Evolutionary conservation across 1,140 invertebrate genomes (phyloP).

Genomic region (Drosophila grimshawi): DNA sequence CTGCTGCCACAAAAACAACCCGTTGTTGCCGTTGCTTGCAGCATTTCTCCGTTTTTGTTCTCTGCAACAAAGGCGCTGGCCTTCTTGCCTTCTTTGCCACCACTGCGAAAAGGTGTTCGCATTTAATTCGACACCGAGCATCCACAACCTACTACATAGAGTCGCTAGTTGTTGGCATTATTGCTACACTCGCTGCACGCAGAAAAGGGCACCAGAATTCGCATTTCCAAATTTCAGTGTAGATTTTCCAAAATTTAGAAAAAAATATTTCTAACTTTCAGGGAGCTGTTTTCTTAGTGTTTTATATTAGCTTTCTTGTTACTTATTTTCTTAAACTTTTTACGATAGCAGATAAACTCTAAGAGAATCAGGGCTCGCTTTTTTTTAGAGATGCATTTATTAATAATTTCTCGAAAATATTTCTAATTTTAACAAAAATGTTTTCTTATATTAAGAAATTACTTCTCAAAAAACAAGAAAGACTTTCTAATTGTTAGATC

Average conservation of each 20-base stretch:
- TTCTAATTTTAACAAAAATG: too few relatives aligned
- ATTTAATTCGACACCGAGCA: constrained; percentile 42
- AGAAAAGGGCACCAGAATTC: background rate
- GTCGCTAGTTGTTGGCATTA: constrained; percentile 40
- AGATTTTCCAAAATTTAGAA: too few relatives aligned
- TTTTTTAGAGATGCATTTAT: background rate
- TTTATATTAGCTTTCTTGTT: too few relatives aligned
- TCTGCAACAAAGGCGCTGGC: constrained; percentile 31
- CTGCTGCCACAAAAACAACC: constrained; percentile 8
- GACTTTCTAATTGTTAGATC: too few relatives aligned
- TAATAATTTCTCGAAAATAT: background rate
- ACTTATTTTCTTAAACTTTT: too few relatives aligned
- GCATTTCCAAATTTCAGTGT: too few relatives aligned
- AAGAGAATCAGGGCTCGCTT: too few relatives aligned
- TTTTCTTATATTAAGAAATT: too few relatives aligned
- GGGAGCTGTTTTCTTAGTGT: too few relatives aligned
- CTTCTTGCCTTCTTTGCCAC: constrained; percentile 22
- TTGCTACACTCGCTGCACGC: constrained; percentile 3
- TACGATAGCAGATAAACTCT: too few relatives aligned
- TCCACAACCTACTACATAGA: constrained; percentile 24
- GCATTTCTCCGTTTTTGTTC: constrained; percentile 57
- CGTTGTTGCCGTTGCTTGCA: constrained; percentile 44
- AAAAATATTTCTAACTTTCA: too few relatives aligned
- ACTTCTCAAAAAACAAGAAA: too few relatives aligned
- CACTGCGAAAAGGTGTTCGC: constrained; percentile 41